Conservation (phyloP, 1,140 invertebrate species). For the Drosophila jambulina region DNA sequence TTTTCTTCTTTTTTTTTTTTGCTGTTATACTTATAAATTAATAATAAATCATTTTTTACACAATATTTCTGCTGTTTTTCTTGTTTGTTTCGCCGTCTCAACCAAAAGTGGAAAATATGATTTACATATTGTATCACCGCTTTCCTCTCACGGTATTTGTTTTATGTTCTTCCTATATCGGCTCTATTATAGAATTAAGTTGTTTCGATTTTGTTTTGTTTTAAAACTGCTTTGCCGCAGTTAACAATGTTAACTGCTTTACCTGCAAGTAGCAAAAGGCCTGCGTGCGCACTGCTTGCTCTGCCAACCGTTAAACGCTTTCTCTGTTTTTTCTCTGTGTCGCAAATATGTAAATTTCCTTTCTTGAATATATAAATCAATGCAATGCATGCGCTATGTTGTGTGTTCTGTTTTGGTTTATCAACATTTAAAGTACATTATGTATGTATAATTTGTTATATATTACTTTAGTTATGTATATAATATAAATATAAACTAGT, state of each 20-base stretch:
- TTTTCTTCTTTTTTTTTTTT: slow-evolving; percentile 14
- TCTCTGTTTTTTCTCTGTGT: slow-evolving; percentile 22
- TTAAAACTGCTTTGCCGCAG: slow-evolving; percentile 76
- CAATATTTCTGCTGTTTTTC: slow-evolving; percentile 66
- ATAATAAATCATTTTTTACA: slow-evolving; percentile 82
- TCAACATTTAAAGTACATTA: slow-evolving; percentile 79
- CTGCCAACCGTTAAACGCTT: slow-evolving; percentile 30
- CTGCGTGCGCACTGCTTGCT: slow-evolving; percentile 64
- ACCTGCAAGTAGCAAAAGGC: slow-evolving; percentile 75
- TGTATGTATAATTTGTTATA: slow-evolving; percentile 72
- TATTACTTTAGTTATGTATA: slow-evolving; percentile 65
- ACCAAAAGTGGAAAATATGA: slow-evolving; percentile 61
- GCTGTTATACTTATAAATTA: slow-evolving; percentile 72
- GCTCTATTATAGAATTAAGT: slow-evolving; percentile 45
- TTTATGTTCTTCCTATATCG: slow-evolving; percentile 29
- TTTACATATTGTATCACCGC: slow-evolving; percentile 43
- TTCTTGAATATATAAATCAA: slow-evolving; percentile 59
- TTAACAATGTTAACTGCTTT: slow-evolving; percentile 79
- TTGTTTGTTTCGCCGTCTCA: slow-evolving; percentile 38
- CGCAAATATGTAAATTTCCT: slow-evolving; percentile 61
- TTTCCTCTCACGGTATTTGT: slow-evolving; percentile 8
- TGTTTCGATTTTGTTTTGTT: slow-evolving; percentile 61
- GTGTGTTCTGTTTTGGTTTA: slow-evolving; percentile 36
- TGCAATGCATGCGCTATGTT: slow-evolving; percentile 60
- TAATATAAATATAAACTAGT: slow-evolving; percentile 56